Percentiles rank a stretch among this genome's conserved stretches.
These are phyloP conservation scores for Chrysolina americana DNA, from an alignment of 2,888 invertebrate species.

Conservation along the genomic window DNA sequence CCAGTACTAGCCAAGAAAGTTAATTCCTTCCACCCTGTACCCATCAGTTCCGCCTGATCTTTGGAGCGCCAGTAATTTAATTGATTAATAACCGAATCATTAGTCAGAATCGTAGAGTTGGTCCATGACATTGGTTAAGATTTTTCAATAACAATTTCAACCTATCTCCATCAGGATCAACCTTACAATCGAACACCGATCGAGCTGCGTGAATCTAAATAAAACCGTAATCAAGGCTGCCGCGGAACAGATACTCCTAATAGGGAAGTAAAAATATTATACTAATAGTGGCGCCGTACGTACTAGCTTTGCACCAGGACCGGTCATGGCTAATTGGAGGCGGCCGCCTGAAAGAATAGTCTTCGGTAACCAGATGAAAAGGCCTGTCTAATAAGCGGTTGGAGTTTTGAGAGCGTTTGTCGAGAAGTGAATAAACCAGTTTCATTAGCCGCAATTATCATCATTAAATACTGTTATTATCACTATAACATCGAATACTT, in stretches of 20 bases:
- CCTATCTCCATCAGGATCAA: slow-evolving; percentile 20
- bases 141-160: slow-evolving; percentile 25
- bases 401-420: not conserved
- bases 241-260: slow-evolving; percentile 52
- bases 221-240: slow-evolving; percentile 49
- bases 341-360: not conserved
- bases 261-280: slow-evolving; percentile 52
- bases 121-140: slow-evolving; percentile 29
- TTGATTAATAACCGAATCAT: slow-evolving; percentile 11
- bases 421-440: not conserved
- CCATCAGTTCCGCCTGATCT: not conserved
- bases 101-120: slow-evolving; percentile 16
- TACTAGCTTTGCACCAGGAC: slow-evolving; percentile 33
- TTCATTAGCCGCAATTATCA: not conserved
- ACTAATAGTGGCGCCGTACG: slow-evolving; percentile 27
- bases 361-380: slow-evolving; percentile 1
- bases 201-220: slow-evolving; percentile 34
- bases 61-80: not conserved
- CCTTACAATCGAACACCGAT: slow-evolving; percentile 31
- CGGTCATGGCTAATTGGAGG: slow-evolving; percentile 18
- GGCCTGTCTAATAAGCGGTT: not conserved
- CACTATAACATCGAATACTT: not conserved
- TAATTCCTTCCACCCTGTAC: not conserved
- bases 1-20: too few relatives aligned
- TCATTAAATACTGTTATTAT: not conserved